Conservation (phyloP, 1,140 invertebrate species). For the Manduca sexta region DNA sequence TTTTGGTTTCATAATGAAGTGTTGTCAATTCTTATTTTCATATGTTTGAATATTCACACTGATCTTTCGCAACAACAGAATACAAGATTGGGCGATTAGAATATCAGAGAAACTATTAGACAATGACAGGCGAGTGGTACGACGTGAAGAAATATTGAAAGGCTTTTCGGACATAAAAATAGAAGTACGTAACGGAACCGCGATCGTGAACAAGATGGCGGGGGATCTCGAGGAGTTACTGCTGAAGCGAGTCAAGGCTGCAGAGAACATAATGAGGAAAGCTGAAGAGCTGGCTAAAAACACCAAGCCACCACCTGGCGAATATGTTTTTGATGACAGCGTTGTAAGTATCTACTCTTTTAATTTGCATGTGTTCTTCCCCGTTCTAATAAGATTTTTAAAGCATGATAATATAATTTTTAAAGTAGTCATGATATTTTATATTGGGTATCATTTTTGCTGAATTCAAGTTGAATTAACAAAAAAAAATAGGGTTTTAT, state of each 20-base stretch:
- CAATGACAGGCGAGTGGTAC: constrained; percentile 45
- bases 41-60: too few relatives aligned
- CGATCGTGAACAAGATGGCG: constrained; percentile 48
- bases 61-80: constrained; percentile 26
- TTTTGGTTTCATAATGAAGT: too few relatives aligned
- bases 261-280: constrained; percentile 49
- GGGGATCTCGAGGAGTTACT: constrained; percentile 41
- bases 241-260: constrained; percentile 37
- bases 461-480: too few relatives aligned
- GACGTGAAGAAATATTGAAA: constrained; percentile 34
- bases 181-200: constrained; percentile 40
- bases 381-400: too few relatives aligned
- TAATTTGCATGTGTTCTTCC: too few relatives aligned
- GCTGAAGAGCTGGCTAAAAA: constrained; percentile 45
- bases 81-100: constrained; percentile 47
- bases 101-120: constrained; percentile 41
- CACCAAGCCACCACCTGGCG: constrained; percentile 17
- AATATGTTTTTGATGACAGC: constrained; percentile 45
- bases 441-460: too few relatives aligned
- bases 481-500: background rate
- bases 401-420: too few relatives aligned
- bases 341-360: constrained; percentile 37
- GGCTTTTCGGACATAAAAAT: constrained; percentile 45
- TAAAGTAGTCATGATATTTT: too few relatives aligned
- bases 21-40: too few relatives aligned